Percentiles rank a stretch among this genome's conserved stretches.
Conservation (phyloP, 2,888 invertebrate genomes). For the Coremacera marginata region DNA sequence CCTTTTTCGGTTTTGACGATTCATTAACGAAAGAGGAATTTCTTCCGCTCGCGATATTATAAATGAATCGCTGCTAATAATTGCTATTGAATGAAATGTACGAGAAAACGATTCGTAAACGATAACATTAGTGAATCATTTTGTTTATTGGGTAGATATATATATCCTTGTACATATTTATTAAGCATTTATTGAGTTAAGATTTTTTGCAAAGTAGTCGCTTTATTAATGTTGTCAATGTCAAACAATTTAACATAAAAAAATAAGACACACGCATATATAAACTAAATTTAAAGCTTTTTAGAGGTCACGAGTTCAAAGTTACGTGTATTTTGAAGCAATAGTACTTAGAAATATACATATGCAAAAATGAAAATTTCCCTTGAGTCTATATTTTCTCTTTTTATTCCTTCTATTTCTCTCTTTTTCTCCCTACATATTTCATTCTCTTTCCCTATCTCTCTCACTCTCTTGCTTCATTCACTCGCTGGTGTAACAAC, state of each 20-base stretch:
- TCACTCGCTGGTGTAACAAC: background rate
- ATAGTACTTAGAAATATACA: background rate
- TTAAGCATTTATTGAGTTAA: background rate
- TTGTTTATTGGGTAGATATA: no score
- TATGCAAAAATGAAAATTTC: background rate
- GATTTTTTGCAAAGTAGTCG: conserved; percentile 2
- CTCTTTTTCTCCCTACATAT: conserved; percentile 44
- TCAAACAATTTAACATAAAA: conserved; percentile 30
- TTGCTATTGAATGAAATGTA: no score
- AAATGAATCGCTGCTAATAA: no score
- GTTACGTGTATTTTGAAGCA: background rate
- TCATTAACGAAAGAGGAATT: no score
- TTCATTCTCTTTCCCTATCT: conserved; percentile 32
- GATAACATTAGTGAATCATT: no score
- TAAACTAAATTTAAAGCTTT: background rate
- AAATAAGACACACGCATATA: background rate
- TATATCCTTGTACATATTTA: background rate
- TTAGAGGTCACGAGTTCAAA: no score
- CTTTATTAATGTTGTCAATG: conserved; percentile 53
- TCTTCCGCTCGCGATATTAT: no score
- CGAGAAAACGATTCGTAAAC: no score
- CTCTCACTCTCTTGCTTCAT: conserved; percentile 23
- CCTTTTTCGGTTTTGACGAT: no score
- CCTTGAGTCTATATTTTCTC: conserved; percentile 38
- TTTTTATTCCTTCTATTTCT: conserved; percentile 22